Evolutionary conservation across 53 echinoderm and acorn worm genomes (phyloP), one percentile per base, ranked within the genome.

Genomic region (Mesocentrotus franciscanus): DNA sequence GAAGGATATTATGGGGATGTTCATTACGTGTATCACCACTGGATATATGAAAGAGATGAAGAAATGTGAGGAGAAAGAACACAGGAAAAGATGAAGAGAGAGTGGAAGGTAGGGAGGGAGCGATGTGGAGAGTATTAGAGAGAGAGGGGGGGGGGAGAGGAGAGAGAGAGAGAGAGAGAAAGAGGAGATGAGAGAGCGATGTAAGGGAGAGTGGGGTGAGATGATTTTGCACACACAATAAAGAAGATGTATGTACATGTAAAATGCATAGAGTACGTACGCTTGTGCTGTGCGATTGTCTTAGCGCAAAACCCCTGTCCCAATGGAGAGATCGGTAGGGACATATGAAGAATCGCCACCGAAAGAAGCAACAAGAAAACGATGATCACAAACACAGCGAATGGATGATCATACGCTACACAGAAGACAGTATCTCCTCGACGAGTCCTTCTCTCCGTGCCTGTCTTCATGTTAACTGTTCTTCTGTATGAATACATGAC

Each of bases 281-380:
- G 87, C 57, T 56, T 87, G 36, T 42, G 17, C 0, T 57, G 57
- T 87, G 58, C 29, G 4, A 58, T 58, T 58, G 58, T 87, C 87
- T 87, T 58, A 20, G 59, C 17, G 35, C 61, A 91, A 24, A 91
- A 61, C 29, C 91, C 91, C 39, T 66, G 64, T 9, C 91, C 91
- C 12, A 91, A 91, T 64, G 91, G 64, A 91, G 91, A 91, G 36
- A 66, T 15, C 10, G 91, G 91, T 91, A 91, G 24, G 42, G 22
- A 30, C 11, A 10, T 64, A 15, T 64, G 16, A 2, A 91, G 91
- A 58, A 61, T 66, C 34, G 24, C 39, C 10, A 36, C 91, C 32
- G 91, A 91, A 18, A 62, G 7, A 15, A 91, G 91, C 91, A 91
- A 61, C 62, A 91, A 22, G 66, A 66, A 61, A 27, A 17, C 61